Base-by-base conservation (phyloP, 2,113 vertebrate genomes). In the Thinocorus orbignyianus region DNA sequence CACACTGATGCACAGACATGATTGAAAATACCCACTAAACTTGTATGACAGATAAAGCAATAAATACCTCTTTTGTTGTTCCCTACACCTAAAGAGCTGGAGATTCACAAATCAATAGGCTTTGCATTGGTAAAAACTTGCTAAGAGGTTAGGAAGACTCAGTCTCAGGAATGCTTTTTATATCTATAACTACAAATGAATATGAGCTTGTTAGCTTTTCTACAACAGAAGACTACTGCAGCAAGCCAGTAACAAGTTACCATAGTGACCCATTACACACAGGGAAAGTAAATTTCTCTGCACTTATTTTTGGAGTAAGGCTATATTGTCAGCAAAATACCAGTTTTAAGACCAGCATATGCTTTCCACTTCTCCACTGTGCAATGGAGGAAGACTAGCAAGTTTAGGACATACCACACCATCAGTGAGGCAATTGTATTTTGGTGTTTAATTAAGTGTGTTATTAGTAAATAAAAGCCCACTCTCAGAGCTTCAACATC, bases 261-360 rank as follows among this genome's bases (percentile, higher is more conserved):
- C 92, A 90, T 91, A 83, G 84, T 90, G 86, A 96, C 62, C 33
- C 46, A 68, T 73, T 87, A 52, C 54, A 68, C 55, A 58, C 23
- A 37, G 26, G 16, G 39, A 82, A 81, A 86, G 13, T 55, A 87
- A 70, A 92, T 84, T 33, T 73, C 33, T 70, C 81, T 89, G 61
- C 54, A 70, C 26, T 87, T 86, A 55, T 48, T 73, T 95, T 41
- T 73, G 9, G 51, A 90, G 31, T n/a, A 81, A 76, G 61, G 20
- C 22, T 52, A 4, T 51, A 11, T 25, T 70, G 12, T 64, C 26
- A 90, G 73, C 9, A 66, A 72, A 86, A 69, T 26, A 68, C 6
- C 37, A 49, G 23, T 6, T 37, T 77, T 69, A 52, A 62, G 73
- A 72, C 5, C 3, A 0, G 7, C 0, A 1, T 18, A 20, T 35